These are phyloP conservation scores for Rhimphoctona megacephalus DNA, from an alignment of 2,888 invertebrate species.

Conservation along the genomic window DNA sequence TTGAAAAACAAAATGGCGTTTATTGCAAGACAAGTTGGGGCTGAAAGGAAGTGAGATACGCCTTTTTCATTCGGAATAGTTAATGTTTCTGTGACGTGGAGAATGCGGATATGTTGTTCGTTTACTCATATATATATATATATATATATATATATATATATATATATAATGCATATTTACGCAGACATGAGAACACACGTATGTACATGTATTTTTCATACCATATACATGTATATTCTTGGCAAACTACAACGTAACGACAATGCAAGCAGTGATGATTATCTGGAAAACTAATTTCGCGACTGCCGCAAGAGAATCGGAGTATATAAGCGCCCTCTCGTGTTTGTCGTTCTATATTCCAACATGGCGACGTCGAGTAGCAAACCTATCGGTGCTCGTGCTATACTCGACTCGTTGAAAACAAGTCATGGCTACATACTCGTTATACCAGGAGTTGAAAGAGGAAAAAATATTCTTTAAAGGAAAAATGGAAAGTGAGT, in stretches of 20 bases:
- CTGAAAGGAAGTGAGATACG: constrained; percentile 10
- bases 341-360: constrained; percentile 67
- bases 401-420: constrained; percentile 28
- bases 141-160: background rate
- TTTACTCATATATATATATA: background rate
- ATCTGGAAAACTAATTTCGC: constrained; percentile 85
- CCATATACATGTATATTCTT: constrained; percentile 21
- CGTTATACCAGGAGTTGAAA: constrained; percentile 68
- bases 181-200: background rate
- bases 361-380: constrained; percentile 61
- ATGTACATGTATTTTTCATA: background rate
- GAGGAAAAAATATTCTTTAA: constrained; percentile 1
- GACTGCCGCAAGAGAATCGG: constrained; percentile 75
- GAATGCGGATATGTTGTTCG: constrained; percentile 17
- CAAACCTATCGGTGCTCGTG: constrained; percentile 30
- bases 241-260: constrained; percentile 78
- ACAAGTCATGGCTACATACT: constrained; percentile 65
- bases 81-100: constrained; percentile 7
- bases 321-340: constrained; percentile 42
- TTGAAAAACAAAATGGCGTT: constrained; percentile 2
- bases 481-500: background rate
- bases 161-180: background rate
- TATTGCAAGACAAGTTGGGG: background rate
- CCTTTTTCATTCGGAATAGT: constrained; percentile 16
- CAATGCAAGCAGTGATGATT: constrained; percentile 84